These are phyloP conservation scores for Chitala chitala DNA, from an alignment of 2,113 vertebrate genomes.

Conservation along the genomic window DNA sequence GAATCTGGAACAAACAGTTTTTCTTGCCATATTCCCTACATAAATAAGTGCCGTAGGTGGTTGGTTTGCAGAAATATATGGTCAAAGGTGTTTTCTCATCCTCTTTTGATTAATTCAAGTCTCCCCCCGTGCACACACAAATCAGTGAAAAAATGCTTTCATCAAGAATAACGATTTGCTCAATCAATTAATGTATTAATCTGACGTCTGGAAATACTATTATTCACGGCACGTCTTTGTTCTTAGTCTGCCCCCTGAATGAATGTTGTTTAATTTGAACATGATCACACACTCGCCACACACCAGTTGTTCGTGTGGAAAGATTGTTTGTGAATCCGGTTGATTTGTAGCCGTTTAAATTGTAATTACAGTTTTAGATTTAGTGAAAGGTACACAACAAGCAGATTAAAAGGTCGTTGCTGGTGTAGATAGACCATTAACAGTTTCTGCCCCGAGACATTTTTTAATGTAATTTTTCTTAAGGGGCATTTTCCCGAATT, in stretches of 20 bases:
- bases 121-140: not conserved
- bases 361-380: not conserved
- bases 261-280: not conserved
- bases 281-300: not conserved
- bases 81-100: not conserved
- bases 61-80: not conserved
- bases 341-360: not conserved
- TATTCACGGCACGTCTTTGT: not conserved
- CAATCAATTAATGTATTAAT: not conserved
- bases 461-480: not conserved
- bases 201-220: not conserved
- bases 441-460: not conserved
- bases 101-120: not conserved
- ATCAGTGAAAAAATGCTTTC: conserved; percentile 2
- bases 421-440: not conserved
- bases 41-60: not conserved
- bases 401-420: conserved; percentile 5
- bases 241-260: not conserved
- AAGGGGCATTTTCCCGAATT: not conserved
- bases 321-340: not conserved
- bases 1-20: not conserved
- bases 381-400: not conserved
- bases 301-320: conserved; percentile 6
- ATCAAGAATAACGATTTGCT: conserved; percentile 3
- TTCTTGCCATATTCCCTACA: not conserved